Evolutionary conservation across 2,888 invertebrate genomes (phyloP), one percentile per base, ranked within the genome.

Genomic region (Drosophila subsilvestris): DNA sequence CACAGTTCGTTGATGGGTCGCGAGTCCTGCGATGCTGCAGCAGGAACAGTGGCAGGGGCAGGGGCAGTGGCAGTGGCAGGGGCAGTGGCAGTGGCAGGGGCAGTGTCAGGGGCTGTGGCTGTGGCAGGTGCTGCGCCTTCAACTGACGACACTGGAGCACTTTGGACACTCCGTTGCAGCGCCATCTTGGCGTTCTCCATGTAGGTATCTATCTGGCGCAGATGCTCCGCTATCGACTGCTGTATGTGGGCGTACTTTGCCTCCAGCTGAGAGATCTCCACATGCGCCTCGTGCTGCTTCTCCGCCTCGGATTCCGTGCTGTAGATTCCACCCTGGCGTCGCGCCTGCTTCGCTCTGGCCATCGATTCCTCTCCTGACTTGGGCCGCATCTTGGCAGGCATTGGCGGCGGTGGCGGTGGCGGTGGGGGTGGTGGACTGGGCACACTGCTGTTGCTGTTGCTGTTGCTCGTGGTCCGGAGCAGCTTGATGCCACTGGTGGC

Each of bases 181-280:
- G 92, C 90, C 54, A 75, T 79, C 78, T 92, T 92, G 25, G 91
- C 91, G 65, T 89, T 91, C 75, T 86, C 89, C 91, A 92, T 92
- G 56, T 92, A 92, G 9, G 88, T 80, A 72, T 91, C 91, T 44
- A 92, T 92, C 75, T 91, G 91, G 68, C 84, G 83, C 59, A 92
- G 85, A 78, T 92, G 91, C 73, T 90, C 90, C 17, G 90, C 83
- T 69, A 92, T 92, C 54, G 92, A 92, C 76, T 92, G 89, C 71
- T 91, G 91, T 43, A 91, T 90, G 56, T 90, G 83, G 17, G 89
- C 90, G 66, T 91, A 91, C 78, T 91, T 91, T 22, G 86, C 87
- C 76, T 89, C 89, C 54, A 90, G 82, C 61, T 84, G 80, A 2
- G 86, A 80, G 48, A 89, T 90, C 76, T 91, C 90, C 62, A 78